Evolutionary conservation across 2,113 vertebrate genomes (phyloP).

Genomic region (Heterotis niloticus): DNA sequence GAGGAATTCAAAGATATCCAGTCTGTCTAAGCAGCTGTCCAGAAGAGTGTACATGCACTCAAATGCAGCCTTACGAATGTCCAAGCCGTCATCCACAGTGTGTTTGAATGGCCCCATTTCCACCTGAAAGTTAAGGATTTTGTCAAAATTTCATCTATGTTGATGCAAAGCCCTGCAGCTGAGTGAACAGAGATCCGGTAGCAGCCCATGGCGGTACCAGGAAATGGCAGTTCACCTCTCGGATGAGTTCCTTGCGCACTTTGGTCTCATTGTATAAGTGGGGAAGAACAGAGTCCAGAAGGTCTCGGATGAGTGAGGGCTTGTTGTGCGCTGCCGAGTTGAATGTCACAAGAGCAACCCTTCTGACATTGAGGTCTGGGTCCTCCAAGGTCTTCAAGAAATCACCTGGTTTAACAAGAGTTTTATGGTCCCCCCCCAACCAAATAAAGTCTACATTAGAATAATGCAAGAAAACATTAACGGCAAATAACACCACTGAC

Average conservation of each 20-base stretch:
- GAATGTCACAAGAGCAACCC: conserved; percentile 94
- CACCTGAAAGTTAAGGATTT: conserved; percentile 66
- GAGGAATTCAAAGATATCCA: conserved; percentile 98
- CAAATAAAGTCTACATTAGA: background rate
- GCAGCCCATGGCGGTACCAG: background rate
- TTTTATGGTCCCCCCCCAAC: background rate
- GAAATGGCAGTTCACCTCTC: conserved; percentile 72
- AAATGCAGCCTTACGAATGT: conserved; percentile 94
- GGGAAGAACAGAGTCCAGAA: conserved; percentile 91
- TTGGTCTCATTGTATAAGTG: conserved; percentile 98
- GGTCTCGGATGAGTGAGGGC: conserved; percentile 92
- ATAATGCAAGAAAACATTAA: background rate
- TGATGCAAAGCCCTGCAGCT: background rate
- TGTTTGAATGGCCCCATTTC: conserved; percentile 99
- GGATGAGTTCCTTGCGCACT: conserved; percentile 94
- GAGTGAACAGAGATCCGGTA: background rate
- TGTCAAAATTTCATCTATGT: background rate
- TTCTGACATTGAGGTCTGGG: conserved; percentile 93
- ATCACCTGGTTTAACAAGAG: conserved; percentile 70
- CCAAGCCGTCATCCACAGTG: conserved; percentile 93
- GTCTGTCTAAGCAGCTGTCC: conserved; percentile 94
- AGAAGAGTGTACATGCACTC: conserved; percentile 98
- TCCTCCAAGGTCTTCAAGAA: conserved; percentile 97
- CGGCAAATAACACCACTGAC: background rate
- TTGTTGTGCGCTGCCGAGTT: conserved; percentile 98